phyloP scores from a whole-genome alignment of 2,113 vertebrate species.

The Indicator indicator region DNA sequence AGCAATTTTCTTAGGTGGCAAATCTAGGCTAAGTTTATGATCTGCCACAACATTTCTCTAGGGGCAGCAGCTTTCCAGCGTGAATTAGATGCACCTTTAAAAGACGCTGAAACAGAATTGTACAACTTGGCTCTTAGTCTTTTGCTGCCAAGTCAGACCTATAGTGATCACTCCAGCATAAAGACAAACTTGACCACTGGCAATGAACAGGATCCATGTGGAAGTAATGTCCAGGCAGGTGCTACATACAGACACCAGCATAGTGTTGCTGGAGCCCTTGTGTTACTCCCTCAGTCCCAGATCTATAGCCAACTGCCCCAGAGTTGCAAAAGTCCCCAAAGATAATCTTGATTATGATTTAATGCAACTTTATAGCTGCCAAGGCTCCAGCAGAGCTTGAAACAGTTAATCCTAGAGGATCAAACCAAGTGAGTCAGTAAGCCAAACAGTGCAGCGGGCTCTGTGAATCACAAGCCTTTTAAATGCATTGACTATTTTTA shows the following conservation, averaged over 20 bases:
- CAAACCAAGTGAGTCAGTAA: background rate
- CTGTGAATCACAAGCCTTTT: background rate
- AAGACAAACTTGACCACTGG: background rate
- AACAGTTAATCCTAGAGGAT: background rate
- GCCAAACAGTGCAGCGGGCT: background rate
- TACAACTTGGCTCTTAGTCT: fast-evolving
- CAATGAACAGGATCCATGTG: fast-evolving
- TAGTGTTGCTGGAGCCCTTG: background rate
- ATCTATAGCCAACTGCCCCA: background rate
- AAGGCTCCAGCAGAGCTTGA: background rate
- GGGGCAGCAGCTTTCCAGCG: background rate
- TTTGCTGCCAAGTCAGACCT: background rate
- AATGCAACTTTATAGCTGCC: background rate
- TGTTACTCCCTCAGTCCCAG: too few species aligned
- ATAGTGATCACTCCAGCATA: fast-evolving
- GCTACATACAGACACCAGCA: fast-evolving
- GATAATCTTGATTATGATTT: background rate
- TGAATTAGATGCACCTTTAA: background rate
- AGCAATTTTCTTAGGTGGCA: background rate
- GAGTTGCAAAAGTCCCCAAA: background rate
- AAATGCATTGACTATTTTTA: background rate
- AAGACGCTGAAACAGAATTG: background rate
- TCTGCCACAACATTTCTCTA: background rate
- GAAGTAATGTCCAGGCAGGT: background rate
- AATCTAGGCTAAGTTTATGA: background rate